Evolutionary conservation across 1,140 invertebrate species (phyloP).

Genomic region (Gryllus bimaculatus): DNA sequence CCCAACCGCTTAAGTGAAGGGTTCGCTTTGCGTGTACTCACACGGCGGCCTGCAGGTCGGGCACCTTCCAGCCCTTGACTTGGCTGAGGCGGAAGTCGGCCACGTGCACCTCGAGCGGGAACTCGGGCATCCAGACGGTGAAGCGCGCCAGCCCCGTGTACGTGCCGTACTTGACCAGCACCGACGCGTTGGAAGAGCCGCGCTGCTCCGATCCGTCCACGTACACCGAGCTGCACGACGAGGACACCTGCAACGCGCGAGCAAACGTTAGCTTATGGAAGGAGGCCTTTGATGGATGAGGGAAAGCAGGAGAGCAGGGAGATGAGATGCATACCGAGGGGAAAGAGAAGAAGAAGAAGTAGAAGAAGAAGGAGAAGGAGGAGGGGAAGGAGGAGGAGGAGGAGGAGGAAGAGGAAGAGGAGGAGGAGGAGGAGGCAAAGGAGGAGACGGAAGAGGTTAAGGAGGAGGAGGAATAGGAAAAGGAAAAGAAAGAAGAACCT

Average conservation of each 20-base stretch:
- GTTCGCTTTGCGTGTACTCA: no score
- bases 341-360: background rate
- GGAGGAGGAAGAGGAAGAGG: background rate
- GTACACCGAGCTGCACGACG: slow-evolving; percentile 92
- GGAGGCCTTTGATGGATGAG: background rate
- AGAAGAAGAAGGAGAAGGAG: background rate
- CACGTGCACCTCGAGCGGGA: slow-evolving; percentile 81
- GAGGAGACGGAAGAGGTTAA: background rate
- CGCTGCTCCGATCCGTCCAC: slow-evolving; percentile 92
- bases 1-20: no score
- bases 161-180: slow-evolving; percentile 88
- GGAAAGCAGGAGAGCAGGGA: background rate
- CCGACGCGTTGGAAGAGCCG: slow-evolving; percentile 87
- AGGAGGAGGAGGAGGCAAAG: background rate
- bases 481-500: no score
- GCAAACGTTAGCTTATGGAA: no score
- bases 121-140: slow-evolving; percentile 94
- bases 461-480: background rate
- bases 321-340: background rate
- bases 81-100: slow-evolving; percentile 82
- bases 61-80: slow-evolving; percentile 78
- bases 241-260: slow-evolving; percentile 63
- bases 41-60: slow-evolving; percentile 48
- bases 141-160: slow-evolving; percentile 80
- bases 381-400: background rate